These are phyloP conservation scores for Poeciliopsis turrubarensis DNA, from an alignment of 2,113 vertebrate species.

Conservation along the genomic window DNA sequence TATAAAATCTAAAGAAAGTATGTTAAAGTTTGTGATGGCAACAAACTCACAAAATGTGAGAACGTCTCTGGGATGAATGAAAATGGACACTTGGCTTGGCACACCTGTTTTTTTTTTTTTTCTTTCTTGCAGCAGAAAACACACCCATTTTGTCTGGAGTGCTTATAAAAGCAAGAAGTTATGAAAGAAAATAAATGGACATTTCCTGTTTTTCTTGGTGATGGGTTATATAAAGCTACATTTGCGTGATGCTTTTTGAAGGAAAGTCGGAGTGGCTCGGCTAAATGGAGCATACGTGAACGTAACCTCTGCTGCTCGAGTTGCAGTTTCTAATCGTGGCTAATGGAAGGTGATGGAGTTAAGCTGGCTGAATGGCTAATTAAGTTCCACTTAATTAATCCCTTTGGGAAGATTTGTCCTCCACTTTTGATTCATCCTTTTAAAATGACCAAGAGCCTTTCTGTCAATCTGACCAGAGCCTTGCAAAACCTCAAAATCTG, in stretches of 20 bases:
- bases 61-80: too few relatives aligned
- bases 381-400: slow-evolving; percentile 22
- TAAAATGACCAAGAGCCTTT: not conserved
- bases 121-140: not conserved
- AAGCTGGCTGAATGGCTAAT: slow-evolving; percentile 6
- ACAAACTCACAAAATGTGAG: too few relatives aligned
- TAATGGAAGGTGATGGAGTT: slow-evolving; percentile 15
- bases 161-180: not conserved
- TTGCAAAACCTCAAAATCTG: not conserved
- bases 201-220: not conserved
- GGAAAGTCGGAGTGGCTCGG: not conserved
- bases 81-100: too few relatives aligned
- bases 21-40: too few relatives aligned
- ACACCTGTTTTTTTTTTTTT: not conserved
- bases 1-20: too few relatives aligned
- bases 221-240: not conserved
- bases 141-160: not conserved
- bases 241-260: not conserved
- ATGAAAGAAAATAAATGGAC: not conserved
- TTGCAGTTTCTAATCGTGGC: slow-evolving; percentile 7
- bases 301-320: not conserved
- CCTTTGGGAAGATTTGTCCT: not conserved
- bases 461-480: not conserved
- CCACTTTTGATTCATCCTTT: not conserved
- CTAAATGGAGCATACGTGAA: not conserved